Conservation (phyloP, 2,888 invertebrate species). For the Gastrophysa polygoni region DNA sequence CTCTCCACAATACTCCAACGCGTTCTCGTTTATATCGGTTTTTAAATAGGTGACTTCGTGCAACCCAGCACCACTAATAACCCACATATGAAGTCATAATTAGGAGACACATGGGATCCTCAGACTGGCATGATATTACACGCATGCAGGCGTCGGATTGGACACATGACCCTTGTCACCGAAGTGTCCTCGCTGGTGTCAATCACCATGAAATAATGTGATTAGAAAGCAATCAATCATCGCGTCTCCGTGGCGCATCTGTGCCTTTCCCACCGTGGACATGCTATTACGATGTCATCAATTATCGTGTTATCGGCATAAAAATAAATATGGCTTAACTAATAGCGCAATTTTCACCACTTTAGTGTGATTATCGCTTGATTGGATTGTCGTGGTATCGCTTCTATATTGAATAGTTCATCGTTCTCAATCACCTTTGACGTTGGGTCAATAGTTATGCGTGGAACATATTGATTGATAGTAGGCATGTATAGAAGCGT, state of each 20-base stretch:
- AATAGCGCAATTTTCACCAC: constrained; percentile 9
- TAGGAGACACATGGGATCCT: constrained; percentile 28
- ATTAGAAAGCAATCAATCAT: constrained; percentile 58
- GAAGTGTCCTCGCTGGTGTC: constrained; percentile 42
- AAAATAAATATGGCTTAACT: constrained; percentile 36
- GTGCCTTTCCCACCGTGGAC: constrained; percentile 50
- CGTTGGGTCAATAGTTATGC: not conserved
- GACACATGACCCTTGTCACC: constrained; percentile 37
- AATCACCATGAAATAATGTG: constrained; percentile 57
- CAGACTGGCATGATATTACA: constrained; percentile 28
- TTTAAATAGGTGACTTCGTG: too few species aligned
- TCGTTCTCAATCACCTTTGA: not conserved
- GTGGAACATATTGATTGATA: not conserved
- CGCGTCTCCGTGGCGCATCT: constrained; percentile 49
- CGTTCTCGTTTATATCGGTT: too few species aligned
- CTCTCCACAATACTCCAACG: too few species aligned
- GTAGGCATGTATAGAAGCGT: too few species aligned
- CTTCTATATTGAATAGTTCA: constrained; percentile 7
- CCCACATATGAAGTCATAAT: constrained; percentile 25
- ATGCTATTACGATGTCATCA: constrained; percentile 49
- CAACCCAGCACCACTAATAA: too few species aligned
- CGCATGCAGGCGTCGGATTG: constrained; percentile 21
- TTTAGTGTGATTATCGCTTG: constrained; percentile 10
- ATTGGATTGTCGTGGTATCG: constrained; percentile 13
- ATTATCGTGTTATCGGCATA: constrained; percentile 45